phyloP scores from a whole-genome alignment of 2,797 vertebrate species.

The Oreochromis grahami region DNA sequence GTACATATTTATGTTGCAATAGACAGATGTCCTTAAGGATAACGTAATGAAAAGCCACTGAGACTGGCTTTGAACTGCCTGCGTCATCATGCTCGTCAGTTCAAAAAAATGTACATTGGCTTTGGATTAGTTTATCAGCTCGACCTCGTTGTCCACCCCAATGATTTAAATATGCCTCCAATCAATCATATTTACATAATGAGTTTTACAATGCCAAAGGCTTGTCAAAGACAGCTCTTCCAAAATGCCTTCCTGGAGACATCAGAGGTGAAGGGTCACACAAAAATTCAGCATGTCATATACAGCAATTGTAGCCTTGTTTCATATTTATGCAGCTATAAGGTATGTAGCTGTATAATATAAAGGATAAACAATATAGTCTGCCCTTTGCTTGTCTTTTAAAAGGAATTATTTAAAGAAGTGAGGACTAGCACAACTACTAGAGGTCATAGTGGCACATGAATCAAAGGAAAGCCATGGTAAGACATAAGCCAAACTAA shows the following conservation, averaged over 20 bases:
- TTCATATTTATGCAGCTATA: neutral
- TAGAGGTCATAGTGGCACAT: neutral
- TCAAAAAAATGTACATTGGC: slow-evolving; percentile 18
- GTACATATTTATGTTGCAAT: slow-evolving; percentile 67
- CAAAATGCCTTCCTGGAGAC: neutral
- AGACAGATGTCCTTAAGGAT: slow-evolving; percentile 61
- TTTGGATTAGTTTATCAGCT: slow-evolving; percentile 55
- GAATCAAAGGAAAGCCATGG: neutral
- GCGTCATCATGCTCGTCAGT: slow-evolving; percentile 44
- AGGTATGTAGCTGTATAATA: neutral
- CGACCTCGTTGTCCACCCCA: slow-evolving; percentile 28
- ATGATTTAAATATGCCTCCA: slow-evolving; percentile 38
- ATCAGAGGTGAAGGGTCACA: slow-evolving; percentile 26
- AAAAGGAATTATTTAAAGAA: neutral
- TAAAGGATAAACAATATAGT: neutral
- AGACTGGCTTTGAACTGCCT: slow-evolving; percentile 16
- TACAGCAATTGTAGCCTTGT: neutral
- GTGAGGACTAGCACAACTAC: neutral
- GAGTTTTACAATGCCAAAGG: slow-evolving; percentile 57
- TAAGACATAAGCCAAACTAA: neutral
- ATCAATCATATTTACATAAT: slow-evolving; percentile 65
- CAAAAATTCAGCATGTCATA: neutral
- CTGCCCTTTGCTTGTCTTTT: neutral
- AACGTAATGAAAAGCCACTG: slow-evolving; percentile 39
- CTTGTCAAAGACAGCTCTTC: slow-evolving; percentile 39